A percentile compares a stretch with the other conserved stretches of the same genome.
These are phyloP conservation scores for Alviniconcha strummeri DNA, from an alignment of 2,888 invertebrate genomes.

Conservation along the genomic window DNA sequence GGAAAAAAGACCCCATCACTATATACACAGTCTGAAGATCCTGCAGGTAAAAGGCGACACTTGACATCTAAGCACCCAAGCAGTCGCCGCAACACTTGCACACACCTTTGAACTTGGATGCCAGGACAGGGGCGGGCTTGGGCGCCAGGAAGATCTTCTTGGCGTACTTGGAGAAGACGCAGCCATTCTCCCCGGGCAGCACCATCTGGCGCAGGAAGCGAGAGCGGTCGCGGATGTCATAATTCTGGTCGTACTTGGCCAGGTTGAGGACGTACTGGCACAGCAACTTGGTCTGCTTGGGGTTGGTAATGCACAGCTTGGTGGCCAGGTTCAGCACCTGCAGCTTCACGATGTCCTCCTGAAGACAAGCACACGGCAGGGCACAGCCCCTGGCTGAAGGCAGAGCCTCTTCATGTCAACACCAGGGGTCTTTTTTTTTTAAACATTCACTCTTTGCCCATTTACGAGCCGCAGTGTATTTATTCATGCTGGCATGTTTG, in stretches of 20 bases:
- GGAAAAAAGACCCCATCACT: no score
- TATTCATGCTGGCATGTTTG: no score
- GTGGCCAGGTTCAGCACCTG: constrained; percentile 96
- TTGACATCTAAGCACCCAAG: no score
- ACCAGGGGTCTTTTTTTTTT: no score
- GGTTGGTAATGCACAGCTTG: constrained; percentile 91
- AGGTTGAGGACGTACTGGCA: constrained; percentile 94
- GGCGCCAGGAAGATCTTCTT: constrained; percentile 90
- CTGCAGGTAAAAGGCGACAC: no score
- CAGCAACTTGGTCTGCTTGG: constrained; percentile 88
- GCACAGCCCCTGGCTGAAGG: no score
- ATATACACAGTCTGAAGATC: no score
- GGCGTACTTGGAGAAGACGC: constrained; percentile 80
- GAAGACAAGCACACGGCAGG: constrained; percentile 55
- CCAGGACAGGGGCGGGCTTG: constrained; percentile 94
- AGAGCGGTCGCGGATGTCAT: constrained; percentile 96
- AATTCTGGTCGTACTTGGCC: constrained; percentile 97
- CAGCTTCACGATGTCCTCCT: constrained; percentile 96
- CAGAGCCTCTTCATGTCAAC: no score
- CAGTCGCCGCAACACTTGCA: neutral
- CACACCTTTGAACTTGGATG: constrained; percentile 79
- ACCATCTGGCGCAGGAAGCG: constrained; percentile 90
- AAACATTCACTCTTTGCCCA: no score
- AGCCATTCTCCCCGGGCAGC: constrained; percentile 78
- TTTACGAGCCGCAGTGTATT: no score